Conservation (phyloP, 2,797 vertebrate genomes). For the Psittacula echo region DNA sequence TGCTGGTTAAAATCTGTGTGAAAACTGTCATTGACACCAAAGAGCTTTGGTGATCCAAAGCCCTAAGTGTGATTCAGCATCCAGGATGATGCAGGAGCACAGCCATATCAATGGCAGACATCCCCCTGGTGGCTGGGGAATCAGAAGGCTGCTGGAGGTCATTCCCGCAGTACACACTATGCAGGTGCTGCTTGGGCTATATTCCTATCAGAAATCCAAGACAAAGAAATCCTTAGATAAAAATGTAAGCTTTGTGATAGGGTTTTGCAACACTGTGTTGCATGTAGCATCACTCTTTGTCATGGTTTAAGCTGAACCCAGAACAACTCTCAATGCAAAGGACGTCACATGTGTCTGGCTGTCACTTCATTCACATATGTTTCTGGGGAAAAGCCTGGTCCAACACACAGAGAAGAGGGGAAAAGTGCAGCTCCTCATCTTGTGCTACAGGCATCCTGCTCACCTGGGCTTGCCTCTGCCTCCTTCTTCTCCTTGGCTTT, state of each 20-base stretch:
- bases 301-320: neutral
- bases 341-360: accelerated
- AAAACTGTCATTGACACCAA: neutral
- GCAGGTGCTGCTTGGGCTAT: neutral
- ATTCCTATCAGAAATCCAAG: neutral
- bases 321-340: neutral
- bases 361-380: neutral
- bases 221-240: neutral
- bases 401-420: accelerated
- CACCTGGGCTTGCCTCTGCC: neutral
- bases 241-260: neutral
- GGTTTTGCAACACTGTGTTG: accelerated
- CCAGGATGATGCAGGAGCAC: neutral
- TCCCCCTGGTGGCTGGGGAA: neutral
- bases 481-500: neutral
- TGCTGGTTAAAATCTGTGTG: neutral
- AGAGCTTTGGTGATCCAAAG: neutral
- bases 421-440: neutral
- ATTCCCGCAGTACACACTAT: neutral
- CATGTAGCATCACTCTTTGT: neutral
- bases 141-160: neutral
- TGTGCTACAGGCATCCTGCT: neutral
- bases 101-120: neutral
- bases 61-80: neutral
- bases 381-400: neutral